Conservation (phyloP, 92 coral and sea anemone genomes). For the Bergia puertoricense region DNA sequence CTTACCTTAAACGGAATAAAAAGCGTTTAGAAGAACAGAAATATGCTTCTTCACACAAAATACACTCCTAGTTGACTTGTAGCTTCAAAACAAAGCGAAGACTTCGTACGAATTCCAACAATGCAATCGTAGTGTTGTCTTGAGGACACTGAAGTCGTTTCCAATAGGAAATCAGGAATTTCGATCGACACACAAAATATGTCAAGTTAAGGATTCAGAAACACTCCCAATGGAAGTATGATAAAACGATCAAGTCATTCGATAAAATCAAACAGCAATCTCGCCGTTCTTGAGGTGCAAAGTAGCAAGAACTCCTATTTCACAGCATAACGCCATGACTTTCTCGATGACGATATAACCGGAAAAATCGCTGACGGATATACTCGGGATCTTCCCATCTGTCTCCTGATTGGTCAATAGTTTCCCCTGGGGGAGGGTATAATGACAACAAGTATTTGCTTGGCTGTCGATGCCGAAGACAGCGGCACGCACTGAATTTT, state of each 20-base stretch:
- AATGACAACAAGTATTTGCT: constrained; percentile 21
- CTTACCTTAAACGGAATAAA: constrained; percentile 82
- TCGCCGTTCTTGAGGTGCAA: not conserved
- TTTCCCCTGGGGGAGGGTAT: constrained; percentile 39
- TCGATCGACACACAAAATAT: constrained; percentile 89
- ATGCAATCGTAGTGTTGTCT: constrained; percentile 62
- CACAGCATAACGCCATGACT: constrained; percentile 48
- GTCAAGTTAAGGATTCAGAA: constrained; percentile 64
- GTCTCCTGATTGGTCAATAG: constrained; percentile 39
- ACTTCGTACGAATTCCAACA: constrained; percentile 67
- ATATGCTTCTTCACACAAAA: constrained; percentile 78
- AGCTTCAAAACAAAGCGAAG: constrained; percentile 90
- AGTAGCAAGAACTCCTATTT: constrained; percentile 21
- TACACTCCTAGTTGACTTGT: constrained; percentile 64
- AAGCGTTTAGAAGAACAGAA: constrained; percentile 70
- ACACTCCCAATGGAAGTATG: constrained; percentile 99
- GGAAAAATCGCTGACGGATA: constrained; percentile 49
- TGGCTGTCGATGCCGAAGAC: not conserved
- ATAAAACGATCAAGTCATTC: constrained; percentile 80
- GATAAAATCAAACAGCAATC: constrained; percentile 26
- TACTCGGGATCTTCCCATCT: constrained; percentile 41
- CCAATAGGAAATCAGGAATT: constrained; percentile 84
- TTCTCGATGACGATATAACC: constrained; percentile 50
- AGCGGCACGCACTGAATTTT: constrained; percentile 8
- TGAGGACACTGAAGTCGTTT: constrained; percentile 80